A percentile compares a stretch with the other conserved stretches of the same genome.
These are phyloP conservation scores for Nineta flava DNA, from an alignment of 2,888 invertebrate species.

Conservation along the genomic window DNA sequence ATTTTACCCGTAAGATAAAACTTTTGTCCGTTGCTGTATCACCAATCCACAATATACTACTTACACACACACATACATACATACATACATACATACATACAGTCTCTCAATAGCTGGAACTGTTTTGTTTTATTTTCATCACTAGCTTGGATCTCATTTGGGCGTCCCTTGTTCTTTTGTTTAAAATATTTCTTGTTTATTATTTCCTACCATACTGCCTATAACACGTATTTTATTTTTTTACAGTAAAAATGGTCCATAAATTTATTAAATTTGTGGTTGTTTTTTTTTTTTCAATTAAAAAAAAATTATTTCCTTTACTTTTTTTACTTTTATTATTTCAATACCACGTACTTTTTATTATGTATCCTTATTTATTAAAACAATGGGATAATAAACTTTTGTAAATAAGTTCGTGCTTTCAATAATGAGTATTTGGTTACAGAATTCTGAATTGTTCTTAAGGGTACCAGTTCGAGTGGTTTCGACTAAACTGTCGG, in stretches of 20 bases:
- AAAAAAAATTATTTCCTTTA: neutral
- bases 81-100: neutral
- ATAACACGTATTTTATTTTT: slow-evolving; percentile 2
- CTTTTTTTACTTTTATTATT: neutral
- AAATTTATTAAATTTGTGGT: neutral
- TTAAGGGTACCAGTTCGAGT: too few relatives aligned
- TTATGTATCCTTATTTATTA: neutral
- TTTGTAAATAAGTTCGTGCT: too few relatives aligned
- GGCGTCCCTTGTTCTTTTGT: slow-evolving; percentile 25
- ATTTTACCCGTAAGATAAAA: too few relatives aligned
- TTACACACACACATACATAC: neutral
- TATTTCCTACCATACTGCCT: slow-evolving; percentile 18
- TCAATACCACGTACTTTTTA: too few relatives aligned
- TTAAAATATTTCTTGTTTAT: slow-evolving; percentile 28
- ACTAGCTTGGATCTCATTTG: slow-evolving; percentile 14
- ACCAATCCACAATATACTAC: neutral
- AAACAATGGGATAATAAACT: neutral
- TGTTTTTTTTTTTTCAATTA: neutral
- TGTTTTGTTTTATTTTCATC: slow-evolving; percentile 6
- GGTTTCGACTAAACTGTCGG: too few relatives aligned
- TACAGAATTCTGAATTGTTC: too few relatives aligned
- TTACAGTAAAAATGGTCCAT: neutral
- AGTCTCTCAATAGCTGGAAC: neutral
- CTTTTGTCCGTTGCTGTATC: too few relatives aligned
- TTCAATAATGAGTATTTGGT: too few relatives aligned